Percentiles rank a stretch among this genome's conserved stretches.
These are phyloP conservation scores for Heterohyrax brucei DNA, from an alignment of 2,797 vertebrate species.

Conservation along the genomic window DNA sequence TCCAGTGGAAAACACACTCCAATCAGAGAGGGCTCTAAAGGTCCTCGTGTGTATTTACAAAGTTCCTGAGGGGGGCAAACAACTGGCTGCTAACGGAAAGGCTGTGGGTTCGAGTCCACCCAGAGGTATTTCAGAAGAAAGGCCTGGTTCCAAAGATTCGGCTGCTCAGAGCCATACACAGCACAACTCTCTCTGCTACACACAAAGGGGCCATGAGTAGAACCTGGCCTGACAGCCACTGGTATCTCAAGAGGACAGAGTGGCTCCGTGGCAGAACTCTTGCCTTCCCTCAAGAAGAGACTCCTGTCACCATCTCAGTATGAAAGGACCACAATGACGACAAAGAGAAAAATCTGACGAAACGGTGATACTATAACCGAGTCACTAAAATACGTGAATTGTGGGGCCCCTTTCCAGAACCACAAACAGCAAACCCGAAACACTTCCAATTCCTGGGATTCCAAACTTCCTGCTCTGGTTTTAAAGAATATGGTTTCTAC, in stretches of 20 bases:
- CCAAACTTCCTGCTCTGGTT: slow-evolving; percentile 45
- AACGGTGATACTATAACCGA: not conserved
- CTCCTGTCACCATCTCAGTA: not conserved
- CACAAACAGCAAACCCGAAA: not conserved
- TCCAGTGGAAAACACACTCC: no score
- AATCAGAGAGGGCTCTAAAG: no score
- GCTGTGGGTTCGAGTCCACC: not conserved
- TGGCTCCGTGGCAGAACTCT: not conserved
- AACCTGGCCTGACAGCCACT: not conserved
- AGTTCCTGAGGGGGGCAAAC: not conserved
- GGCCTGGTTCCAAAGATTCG: not conserved
- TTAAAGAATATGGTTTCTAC: not conserved
- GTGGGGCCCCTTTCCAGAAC: not conserved
- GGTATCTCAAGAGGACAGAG: not conserved
- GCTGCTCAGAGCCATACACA: not conserved
- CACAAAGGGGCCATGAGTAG: not conserved
- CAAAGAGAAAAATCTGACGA: not conserved
- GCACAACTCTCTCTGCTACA: not conserved
- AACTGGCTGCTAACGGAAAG: not conserved
- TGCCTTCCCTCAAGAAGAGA: not conserved
- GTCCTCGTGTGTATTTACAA: no score
- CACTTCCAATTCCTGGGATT: not conserved
- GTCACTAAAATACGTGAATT: not conserved
- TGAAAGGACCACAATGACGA: slow-evolving; percentile 1
- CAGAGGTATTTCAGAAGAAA: not conserved